Evolutionary conservation across 1,140 invertebrate species (phyloP), one percentile per base, ranked within the genome.

Genomic region (Luehdorfia chinensis): DNA sequence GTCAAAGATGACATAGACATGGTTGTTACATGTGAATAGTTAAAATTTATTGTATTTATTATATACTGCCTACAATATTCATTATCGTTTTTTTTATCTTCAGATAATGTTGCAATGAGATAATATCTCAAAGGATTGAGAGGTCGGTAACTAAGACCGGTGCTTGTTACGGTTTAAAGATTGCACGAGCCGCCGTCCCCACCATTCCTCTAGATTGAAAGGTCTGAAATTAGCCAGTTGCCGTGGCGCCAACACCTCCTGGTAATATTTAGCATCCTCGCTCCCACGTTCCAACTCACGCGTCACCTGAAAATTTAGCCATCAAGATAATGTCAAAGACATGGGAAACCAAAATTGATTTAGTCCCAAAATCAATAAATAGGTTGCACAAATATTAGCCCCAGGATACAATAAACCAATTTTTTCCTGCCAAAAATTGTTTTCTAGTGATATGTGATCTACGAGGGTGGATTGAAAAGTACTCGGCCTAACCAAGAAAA

Each of bases 161-260:
- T 84, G 78, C 43, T 80, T 81, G 52, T 76, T 78, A 34, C 84
- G 75, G 47, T 84, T 87, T 55, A 84, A 70, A 55, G 53, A 74
- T 55, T 87, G 85, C 9, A 85, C 55, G 3, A 76, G 53, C 6
- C 77, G 73, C 8, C 80, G 66, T 0, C 62, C 75, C 76, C 81
- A 86, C 74, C 68, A 78, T 53, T 80, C 79, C n/a, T 87, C 83
- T 0, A 87, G 55, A 45, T 87, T 81, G 57, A 87, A 87, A 2
- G 83, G 85, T 55, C 74, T 73, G 65, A 87, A 86, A 59, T 84
- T 81, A 13, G 79, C 71, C 5, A 81, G 55, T 32, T 87, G 79
- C 1, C 71, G 58, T 0, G 81, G 69, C 1, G 68, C 46, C 4
- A 74, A 23, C 27, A 76, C 67, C 14, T 83, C 78, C 39, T 81